Base-by-base conservation (phyloP, 2,797 vertebrate species). In the Ptychadena robeensis region DNA sequence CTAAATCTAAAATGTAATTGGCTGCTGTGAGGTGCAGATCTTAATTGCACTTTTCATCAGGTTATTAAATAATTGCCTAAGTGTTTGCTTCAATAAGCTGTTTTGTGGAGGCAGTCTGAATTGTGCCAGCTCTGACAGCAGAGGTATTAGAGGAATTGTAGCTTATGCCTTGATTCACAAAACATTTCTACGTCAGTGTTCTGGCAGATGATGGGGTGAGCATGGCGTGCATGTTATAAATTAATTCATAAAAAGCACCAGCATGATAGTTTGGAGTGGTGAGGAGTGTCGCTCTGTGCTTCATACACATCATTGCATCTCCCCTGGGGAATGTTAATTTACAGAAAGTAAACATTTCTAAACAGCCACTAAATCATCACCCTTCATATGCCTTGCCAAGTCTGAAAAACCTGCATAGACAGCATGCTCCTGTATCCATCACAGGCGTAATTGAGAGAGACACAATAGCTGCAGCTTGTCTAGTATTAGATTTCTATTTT, bases 261-360 rank as follows among this genome's bases (percentile, higher is more conserved):
- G 34, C 65, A 32, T 80, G 82, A 85, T 64, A 30, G 65, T 68
- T 73, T 70, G 77, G 77, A 64, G 77, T 73, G 78, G 44, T 63
- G 61, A 74, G 70, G 76, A 79, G 82, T 74, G 82, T 74, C 70
- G 68, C 37, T 59, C 25, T 73, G 38, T 57, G 69, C 72, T 69
- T 64, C 57, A 32, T 66, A 59, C 69, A 79, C 68, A 79, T 83
- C 82, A 73, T 71, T 67, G 68, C 40, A 64, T 73, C 65, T 80
- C 78, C 82, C 77, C 53, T 44, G 77, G 82, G 82, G 71, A 85
- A 80, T 70, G 82, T 80, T 85, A 69, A 85, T 85, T 85, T 80
- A 85, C 65, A 74, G 65, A 80, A 71, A 69, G 82, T 75, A 85
- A 80, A 85, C 77, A 85, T 80, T 80, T 80, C 71, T 74, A 85